Conservation (phyloP, 1,140 invertebrate genomes). For the Drosophila virilis region DNA sequence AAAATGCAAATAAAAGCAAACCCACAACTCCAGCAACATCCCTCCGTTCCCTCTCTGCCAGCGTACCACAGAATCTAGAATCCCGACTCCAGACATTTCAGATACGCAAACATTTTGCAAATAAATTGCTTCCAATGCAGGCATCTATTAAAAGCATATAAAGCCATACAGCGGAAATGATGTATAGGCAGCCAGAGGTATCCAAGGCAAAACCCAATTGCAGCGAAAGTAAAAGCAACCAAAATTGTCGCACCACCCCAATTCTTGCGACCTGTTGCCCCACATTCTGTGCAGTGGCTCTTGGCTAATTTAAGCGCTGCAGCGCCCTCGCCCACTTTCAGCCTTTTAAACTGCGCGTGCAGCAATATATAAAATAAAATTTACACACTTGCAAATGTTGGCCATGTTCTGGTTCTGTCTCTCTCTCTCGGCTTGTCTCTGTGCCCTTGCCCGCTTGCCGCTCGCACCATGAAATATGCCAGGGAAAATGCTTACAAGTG, state of each 20-base stretch:
- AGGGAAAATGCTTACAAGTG: constrained; percentile 78
- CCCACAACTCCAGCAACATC: background rate
- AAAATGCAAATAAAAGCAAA: constrained; percentile 75
- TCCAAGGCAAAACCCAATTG: constrained; percentile 26
- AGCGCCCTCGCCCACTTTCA: constrained; percentile 8
- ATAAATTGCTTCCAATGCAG: constrained; percentile 77
- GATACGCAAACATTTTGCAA: constrained; percentile 33
- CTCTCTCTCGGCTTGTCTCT: constrained; percentile 1
- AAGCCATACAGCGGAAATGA: constrained; percentile 79
- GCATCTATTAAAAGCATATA: constrained; percentile 81
- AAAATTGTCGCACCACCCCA: constrained; percentile 9
- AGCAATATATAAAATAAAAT: constrained; percentile 71
- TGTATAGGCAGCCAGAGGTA: constrained; percentile 52
- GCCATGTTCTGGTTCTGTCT: constrained; percentile 28
- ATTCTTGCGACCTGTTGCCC: constrained; percentile 71
- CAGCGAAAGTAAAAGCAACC: constrained; percentile 55
- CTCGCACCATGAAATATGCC: constrained; percentile 71
- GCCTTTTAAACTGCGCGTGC: constrained; percentile 14
- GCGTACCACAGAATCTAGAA: background rate
- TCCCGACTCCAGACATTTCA: constrained; percentile 14
- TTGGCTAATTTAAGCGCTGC: constrained; percentile 71
- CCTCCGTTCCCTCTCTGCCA: background rate
- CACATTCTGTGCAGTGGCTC: constrained; percentile 57
- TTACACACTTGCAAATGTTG: constrained; percentile 75
- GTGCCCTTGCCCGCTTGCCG: background rate